Evolutionary conservation across 2,888 invertebrate genomes (phyloP), one percentile per base, ranked within the genome.

Genomic region (Lasioglossum calceatum): DNA sequence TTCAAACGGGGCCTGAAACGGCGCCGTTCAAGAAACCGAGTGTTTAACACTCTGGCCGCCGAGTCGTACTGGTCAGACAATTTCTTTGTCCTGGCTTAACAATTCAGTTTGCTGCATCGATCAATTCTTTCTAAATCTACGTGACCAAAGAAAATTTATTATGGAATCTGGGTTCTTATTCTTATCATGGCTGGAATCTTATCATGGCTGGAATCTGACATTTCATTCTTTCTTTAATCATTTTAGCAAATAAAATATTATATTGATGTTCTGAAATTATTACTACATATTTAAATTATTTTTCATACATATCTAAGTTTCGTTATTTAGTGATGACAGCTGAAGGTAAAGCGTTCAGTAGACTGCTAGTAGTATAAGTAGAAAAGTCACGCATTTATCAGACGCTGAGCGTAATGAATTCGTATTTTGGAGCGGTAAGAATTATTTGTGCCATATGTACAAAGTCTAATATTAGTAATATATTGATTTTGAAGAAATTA

Each of bases 1-100:
- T 77, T 77, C 36, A 61, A 77, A 73, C 78, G 61, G 39, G 7
- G 67, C 71, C 32, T 32, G 76, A 44, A 42, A 79, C 27, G 82
- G 61, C 70, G 12, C 39, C 70, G 70, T 76, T 64, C 42, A 76
- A n/a, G 23, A 32, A 70, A 78, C n/a, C 39, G 70, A 36, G 32
- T 32, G n/a, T 64, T 61, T 32, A 64, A 32, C 61, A 32, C 27
- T 2, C 7, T 7, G 61, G 4, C 7, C 27, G 61, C 14, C 14
- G 27, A 27, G 27, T 12, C 27, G 14, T n/a, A 0, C 8, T 12
- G 1, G 14, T 27, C 27, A 27, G 61, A 27, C 5, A 7, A 32
- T 64, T 44, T 32, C 61, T 61, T 27, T 27, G 14, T 27, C 27
- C 2, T 0, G 12, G 0, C 32, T 32, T 64, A 27, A 14, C 27